These are phyloP conservation scores for Ips nitidus DNA, from an alignment of 1,140 invertebrate species.

Conservation along the genomic window DNA sequence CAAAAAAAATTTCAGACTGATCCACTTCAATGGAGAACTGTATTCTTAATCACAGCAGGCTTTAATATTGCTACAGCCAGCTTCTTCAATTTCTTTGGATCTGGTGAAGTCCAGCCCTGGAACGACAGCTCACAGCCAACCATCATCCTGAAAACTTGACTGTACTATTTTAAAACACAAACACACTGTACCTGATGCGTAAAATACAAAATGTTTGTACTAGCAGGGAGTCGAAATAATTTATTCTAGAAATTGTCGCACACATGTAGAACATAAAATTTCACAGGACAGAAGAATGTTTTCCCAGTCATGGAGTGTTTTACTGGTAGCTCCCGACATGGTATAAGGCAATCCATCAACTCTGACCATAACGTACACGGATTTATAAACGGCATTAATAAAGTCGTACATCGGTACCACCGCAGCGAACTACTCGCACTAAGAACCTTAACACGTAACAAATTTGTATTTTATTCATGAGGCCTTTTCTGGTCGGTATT, in stretches of 20 bases:
- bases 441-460: conserved; percentile 41
- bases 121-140: conserved; percentile 11
- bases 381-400: conserved; percentile 41
- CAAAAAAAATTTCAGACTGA: conserved; percentile 21
- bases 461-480: conserved; percentile 46
- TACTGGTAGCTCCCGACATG: conserved; percentile 37
- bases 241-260: background rate
- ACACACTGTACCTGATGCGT: too few relatives aligned
- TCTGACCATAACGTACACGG: conserved; percentile 33
- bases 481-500: conserved; percentile 38
- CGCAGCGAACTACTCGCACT: conserved; percentile 23
- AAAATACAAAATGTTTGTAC: background rate
- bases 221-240: background rate
- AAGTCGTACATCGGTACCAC: conserved; percentile 36
- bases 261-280: conserved; percentile 22
- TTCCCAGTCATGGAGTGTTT: conserved; percentile 35
- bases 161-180: too few relatives aligned
- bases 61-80: conserved; percentile 22
- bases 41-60: conserved; percentile 31
- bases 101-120: conserved; percentile 35
- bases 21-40: conserved; percentile 31
- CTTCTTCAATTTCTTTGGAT: conserved; percentile 33
- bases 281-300: conserved; percentile 22
- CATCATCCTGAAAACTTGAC: background rate
- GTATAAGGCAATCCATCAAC: conserved; percentile 24